Evolutionary conservation across 2,888 invertebrate genomes (phyloP).

Genomic region (Oscheius sp.): DNA sequence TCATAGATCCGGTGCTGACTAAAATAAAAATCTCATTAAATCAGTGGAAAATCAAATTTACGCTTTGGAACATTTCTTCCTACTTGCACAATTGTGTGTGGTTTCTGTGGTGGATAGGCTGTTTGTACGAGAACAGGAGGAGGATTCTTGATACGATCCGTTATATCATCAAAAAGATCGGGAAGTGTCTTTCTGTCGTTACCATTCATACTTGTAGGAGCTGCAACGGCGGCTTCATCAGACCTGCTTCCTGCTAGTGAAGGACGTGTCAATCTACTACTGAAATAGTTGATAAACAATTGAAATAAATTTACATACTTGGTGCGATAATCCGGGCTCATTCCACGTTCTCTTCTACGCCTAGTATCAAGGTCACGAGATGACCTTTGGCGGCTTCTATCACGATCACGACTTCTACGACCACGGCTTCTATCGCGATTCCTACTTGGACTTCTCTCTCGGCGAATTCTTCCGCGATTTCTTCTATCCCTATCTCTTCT

Average conservation of each 20-base stretch:
- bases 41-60: neutral
- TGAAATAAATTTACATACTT: neutral
- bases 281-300: neutral
- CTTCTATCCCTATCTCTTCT: no score
- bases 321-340: neutral
- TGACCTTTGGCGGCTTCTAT: neutral
- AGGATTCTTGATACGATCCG: neutral
- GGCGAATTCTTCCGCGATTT: no score
- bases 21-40: neutral
- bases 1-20: neutral
- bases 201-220: neutral
- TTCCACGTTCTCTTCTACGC: neutral
- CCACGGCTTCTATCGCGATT: neutral
- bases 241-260: neutral
- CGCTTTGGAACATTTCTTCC: slow-evolving; percentile 7
- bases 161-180: no score
- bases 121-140: neutral
- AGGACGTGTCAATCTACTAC: neutral
- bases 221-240: neutral
- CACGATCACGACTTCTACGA: neutral
- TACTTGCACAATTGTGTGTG: neutral
- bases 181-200: no score
- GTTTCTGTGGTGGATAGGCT: neutral
- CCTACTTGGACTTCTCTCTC: no score
- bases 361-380: neutral